Base-by-base conservation (phyloP, 2,113 vertebrate species). In the Entelurus aequoreus region DNA sequence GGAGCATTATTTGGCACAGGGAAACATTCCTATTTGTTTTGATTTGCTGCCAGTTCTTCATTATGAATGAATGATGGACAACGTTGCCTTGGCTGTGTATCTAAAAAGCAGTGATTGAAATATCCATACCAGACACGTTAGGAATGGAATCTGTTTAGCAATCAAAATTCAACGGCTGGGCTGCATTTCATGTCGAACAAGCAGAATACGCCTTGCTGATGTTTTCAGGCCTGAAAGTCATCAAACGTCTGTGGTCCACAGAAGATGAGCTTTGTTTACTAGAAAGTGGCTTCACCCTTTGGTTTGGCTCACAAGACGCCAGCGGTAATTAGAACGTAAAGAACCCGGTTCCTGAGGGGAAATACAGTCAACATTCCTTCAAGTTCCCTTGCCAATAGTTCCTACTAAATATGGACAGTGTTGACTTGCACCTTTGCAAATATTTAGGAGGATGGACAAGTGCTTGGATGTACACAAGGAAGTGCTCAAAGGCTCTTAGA, bases 251-350 rank as follows among this genome's bases (percentile, higher is more conserved):
- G 51, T 60, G 62, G 52, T 74, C 63, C 6, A 71, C 59, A 0
- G 48, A 36, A 64, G 65, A 65, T 15, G 62, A 69, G 72, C 62
- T 66, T 59, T 47, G 69, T 82, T 80, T 79, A 79, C 76, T 52
- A 74, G 47, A 76, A 9, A 52, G 66, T 68, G 69, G 70, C n/a
- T 66, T 78, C 40, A 8, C 9, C 42, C 10, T 46, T 46, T 46
- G 42, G 11, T 77, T 72, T 53, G 77, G 79, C 68, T 79, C n/a
- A n/a, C n/a, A n/a, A n/a, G n/a, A n/a, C n/a, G n/a, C 73, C 72
- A 80, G 81, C 72, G 68, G 67, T 77, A 12, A 51, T 65, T 12
- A 48, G 75, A 16, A 57, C 82, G 84, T 84, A 86, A 79, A 84
- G 48, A 72, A 66, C 62, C n/a, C n/a, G n/a, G n/a, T n/a, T n/a